Evolutionary conservation across 2,797 vertebrate genomes (phyloP).

Genomic region (Gymnothorax javanicus): DNA sequence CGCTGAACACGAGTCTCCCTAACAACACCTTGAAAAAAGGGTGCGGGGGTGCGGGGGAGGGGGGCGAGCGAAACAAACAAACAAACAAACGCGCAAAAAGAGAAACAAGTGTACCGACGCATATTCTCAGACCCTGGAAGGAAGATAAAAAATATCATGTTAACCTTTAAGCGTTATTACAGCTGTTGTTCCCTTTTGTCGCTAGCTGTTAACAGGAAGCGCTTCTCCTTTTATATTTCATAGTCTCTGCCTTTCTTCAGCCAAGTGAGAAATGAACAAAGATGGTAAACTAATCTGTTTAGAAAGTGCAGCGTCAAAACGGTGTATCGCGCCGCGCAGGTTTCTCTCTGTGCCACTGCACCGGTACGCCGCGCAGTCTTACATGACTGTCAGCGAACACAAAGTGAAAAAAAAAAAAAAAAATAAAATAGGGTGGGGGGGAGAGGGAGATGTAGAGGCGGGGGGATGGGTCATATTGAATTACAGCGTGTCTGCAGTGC

Average conservation of each 20-base stretch:
- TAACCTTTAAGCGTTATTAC: conserved; percentile 47
- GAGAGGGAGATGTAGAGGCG: background rate
- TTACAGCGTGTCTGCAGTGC: background rate
- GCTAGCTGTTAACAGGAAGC: conserved; percentile 33
- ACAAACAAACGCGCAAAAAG: conserved; percentile 20
- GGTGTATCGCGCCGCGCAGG: conserved; percentile 35
- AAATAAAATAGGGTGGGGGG: background rate
- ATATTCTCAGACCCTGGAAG: conserved; percentile 30
- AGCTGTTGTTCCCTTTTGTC: conserved; percentile 41
- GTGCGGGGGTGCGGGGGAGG: background rate
- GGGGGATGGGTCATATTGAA: background rate
- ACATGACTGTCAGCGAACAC: conserved; percentile 40
- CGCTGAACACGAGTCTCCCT: conserved; percentile 32
- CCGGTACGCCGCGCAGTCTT: background rate
- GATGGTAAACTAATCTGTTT: conserved; percentile 45
- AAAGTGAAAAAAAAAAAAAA: conserved; percentile 30
- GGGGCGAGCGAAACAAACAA: background rate
- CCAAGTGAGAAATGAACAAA: conserved; percentile 45
- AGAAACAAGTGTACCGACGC: conserved; percentile 27
- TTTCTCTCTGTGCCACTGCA: conserved; percentile 28
- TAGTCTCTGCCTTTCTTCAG: conserved; percentile 32
- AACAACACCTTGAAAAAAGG: conserved; percentile 31
- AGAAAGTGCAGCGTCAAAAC: conserved; percentile 49
- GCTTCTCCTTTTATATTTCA: conserved; percentile 25
- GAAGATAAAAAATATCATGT: conserved; percentile 40